Percentiles rank a stretch among this genome's conserved stretches.
Conservation (phyloP, 2,113 vertebrate species). For the Pavo muticus region DNA sequence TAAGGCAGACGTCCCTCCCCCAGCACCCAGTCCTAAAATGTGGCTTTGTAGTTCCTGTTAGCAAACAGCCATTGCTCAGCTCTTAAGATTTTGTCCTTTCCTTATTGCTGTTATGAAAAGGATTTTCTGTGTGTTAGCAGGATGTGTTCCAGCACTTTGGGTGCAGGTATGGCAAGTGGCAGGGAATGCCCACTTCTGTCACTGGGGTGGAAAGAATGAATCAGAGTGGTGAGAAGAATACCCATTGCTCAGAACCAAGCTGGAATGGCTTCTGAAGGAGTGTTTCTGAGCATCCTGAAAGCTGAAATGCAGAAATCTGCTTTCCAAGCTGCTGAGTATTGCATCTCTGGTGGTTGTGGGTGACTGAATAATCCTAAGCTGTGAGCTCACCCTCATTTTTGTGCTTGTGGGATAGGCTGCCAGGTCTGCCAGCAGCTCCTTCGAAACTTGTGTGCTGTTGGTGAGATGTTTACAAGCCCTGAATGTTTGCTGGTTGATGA, state of each 20-base stretch:
- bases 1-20: not conserved
- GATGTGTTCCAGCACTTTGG: not conserved
- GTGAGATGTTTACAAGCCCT: not conserved
- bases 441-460: not conserved
- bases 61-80: not conserved
- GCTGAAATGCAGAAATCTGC: not conserved
- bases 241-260: fast-evolving
- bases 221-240: not conserved
- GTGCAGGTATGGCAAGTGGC: not conserved
- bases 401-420: not conserved
- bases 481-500: not conserved
- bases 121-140: not conserved
- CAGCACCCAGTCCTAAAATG: not conserved
- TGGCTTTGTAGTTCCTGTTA: not conserved
- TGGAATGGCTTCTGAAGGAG: not conserved
- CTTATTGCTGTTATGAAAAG: not conserved
- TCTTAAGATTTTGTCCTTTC: not conserved
- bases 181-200: not conserved
- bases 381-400: not conserved
- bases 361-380: not conserved
- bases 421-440: not conserved
- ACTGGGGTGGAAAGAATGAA: not conserved
- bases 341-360: not conserved
- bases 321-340: not conserved
- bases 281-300: not conserved